Percentiles rank a stretch among this genome's conserved stretches.
phyloP scores from a whole-genome alignment of 2,888 invertebrate species.

The Lissocephala sabroskyi region DNA sequence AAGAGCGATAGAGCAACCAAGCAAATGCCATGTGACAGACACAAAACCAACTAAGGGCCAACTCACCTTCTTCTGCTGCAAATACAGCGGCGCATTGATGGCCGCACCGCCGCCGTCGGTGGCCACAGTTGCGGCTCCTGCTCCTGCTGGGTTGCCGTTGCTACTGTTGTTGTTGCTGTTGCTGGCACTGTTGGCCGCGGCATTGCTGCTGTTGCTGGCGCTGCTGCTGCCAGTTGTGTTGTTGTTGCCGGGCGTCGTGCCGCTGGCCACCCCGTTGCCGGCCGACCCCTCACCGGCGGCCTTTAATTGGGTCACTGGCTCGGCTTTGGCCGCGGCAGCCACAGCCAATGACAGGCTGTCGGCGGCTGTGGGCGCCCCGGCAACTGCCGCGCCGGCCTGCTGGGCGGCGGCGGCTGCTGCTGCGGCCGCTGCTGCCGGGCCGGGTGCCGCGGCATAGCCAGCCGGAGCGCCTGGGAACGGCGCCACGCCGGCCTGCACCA shows the following conservation, averaged over 20 bases:
- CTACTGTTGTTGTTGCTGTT: no score
- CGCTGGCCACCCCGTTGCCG: constrained; percentile 34
- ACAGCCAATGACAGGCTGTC: constrained; percentile 60
- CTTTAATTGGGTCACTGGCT: constrained; percentile 68
- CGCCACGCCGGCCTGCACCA: constrained; percentile 72
- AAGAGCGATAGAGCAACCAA: neutral
- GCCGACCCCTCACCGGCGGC: constrained; percentile 57
- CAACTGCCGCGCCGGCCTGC: constrained; percentile 29
- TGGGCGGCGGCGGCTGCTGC: constrained; percentile 49
- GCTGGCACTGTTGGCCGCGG: no score
- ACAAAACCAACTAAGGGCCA: neutral
- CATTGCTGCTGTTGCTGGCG: no score
- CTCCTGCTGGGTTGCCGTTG: no score
- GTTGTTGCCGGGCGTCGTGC: no score
- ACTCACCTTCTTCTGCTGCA: constrained; percentile 71
- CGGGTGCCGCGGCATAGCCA: constrained; percentile 70
- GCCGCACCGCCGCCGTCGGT: constrained; percentile 14
- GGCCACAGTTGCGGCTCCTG: constrained; percentile 18
- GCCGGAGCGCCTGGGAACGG: constrained; percentile 71
- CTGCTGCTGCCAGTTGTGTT: no score
- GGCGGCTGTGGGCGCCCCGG: constrained; percentile 41
- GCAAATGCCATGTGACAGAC: neutral
- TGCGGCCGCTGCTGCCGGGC: constrained; percentile 65
- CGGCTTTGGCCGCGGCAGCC: constrained; percentile 64
- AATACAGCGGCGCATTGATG: constrained; percentile 56